Evolutionary conservation across 2,888 invertebrate genomes (phyloP).

Genomic region (Pterostichus niger): DNA sequence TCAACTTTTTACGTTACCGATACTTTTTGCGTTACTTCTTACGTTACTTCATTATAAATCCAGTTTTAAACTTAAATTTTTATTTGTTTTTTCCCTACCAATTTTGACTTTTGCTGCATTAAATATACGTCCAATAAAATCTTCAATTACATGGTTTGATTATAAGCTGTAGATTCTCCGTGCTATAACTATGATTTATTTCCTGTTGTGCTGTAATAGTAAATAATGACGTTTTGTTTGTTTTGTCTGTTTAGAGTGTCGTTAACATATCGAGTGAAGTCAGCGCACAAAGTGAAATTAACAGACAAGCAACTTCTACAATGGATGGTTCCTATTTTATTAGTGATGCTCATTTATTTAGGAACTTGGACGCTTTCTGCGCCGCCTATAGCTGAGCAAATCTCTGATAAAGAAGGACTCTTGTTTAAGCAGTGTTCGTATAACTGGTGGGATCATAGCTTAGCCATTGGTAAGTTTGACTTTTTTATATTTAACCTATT

Average conservation of each 20-base stretch:
- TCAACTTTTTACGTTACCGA: no score
- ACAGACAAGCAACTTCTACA: constrained; percentile 95
- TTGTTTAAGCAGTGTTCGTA: constrained; percentile 94
- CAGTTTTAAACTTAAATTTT: no score
- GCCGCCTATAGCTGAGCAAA: constrained; percentile 90
- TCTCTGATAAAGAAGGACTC: constrained; percentile 86
- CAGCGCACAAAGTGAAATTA: constrained; percentile 94
- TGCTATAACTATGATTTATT: no score
- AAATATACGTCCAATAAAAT: no score
- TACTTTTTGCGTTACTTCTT: no score
- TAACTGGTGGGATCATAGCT: constrained; percentile 97
- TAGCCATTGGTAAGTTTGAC: constrained; percentile 86
- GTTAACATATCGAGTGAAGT: constrained; percentile 94
- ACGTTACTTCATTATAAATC: no score
- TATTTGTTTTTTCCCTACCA: no score
- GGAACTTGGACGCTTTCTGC: constrained; percentile 94
- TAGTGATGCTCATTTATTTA: constrained; percentile 93
- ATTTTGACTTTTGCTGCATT: no score
- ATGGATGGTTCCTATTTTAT: constrained; percentile 95
- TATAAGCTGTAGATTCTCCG: no score
- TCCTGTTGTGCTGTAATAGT: no score
- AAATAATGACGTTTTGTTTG: not conserved
- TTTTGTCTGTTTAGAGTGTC: constrained; percentile 88
- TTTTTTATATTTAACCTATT: no score
- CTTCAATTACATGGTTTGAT: no score